phyloP scores from a whole-genome alignment of 2,888 invertebrate species.

The Stenolophus ochropezus region DNA sequence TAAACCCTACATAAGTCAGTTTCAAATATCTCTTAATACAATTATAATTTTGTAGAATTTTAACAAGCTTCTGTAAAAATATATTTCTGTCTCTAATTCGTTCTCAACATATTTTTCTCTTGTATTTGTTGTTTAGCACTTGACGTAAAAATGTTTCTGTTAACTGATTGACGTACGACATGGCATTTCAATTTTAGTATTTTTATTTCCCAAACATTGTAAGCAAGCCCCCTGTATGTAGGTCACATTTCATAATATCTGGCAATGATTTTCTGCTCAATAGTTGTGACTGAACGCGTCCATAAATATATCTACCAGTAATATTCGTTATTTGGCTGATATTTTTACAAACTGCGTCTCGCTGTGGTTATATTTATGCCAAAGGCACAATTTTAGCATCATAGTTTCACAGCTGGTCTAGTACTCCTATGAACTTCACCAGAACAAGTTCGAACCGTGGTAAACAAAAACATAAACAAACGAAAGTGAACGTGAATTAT shows the following conservation, averaged over 20 bases:
- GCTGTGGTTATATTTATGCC: constrained; percentile 13
- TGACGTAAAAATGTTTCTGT: no score
- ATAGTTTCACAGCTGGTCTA: not conserved
- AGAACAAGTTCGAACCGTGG: not conserved
- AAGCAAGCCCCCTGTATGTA: not conserved
- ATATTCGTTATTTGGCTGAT: constrained; percentile 37
- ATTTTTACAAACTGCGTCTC: constrained; percentile 35
- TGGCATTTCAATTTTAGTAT: no score
- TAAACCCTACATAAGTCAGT: no score
- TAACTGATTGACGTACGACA: no score
- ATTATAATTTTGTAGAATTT: no score
- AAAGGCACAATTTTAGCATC: constrained; percentile 28
- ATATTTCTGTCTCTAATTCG: no score
- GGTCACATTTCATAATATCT: constrained; percentile 19
- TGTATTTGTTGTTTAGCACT: no score
- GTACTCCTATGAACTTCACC: not conserved
- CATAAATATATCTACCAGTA: constrained; percentile 24
- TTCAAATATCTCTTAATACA: no score
- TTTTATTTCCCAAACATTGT: not conserved
- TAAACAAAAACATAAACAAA: not conserved
- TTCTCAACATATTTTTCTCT: no score
- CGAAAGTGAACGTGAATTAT: not conserved
- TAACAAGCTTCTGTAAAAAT: no score
- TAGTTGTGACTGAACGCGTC: not conserved
- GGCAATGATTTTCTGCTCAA: constrained; percentile 5